phyloP scores from a whole-genome alignment of 2,888 invertebrate species.

The Rhopalosiphum nymphaeae region DNA sequence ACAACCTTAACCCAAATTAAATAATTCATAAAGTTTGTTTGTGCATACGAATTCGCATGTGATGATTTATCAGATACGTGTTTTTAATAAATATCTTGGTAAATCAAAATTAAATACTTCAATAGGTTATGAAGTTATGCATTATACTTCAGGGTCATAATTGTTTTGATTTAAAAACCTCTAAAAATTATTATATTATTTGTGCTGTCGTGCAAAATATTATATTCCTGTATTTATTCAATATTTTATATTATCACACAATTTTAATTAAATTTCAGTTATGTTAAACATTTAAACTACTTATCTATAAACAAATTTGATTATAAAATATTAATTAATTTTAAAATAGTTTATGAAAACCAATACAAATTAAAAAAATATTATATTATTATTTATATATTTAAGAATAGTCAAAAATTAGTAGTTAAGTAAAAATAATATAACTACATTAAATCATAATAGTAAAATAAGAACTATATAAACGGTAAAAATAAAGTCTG shows the following conservation, averaged over 20 bases:
- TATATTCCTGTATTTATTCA: neutral
- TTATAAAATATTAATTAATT: neutral
- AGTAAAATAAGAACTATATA: neutral
- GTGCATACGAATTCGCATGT: neutral
- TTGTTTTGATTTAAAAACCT: neutral
- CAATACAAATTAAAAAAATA: neutral
- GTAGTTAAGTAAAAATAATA: neutral
- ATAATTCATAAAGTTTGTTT: constrained; percentile 2
- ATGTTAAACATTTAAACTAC: neutral
- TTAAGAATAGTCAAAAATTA: neutral
- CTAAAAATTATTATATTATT: neutral
- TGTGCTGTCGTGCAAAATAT: neutral
- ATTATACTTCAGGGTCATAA: neutral
- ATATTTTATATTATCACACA: neutral
- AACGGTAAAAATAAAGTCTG: neutral
- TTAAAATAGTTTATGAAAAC: neutral
- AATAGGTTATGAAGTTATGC: neutral
- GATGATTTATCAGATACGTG: neutral
- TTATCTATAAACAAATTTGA: neutral
- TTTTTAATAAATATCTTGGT: neutral
- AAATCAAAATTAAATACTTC: neutral
- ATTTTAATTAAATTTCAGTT: neutral
- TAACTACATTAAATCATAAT: neutral
- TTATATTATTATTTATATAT: neutral
- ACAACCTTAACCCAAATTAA: constrained; percentile 32